phyloP scores from a whole-genome alignment of 2,888 invertebrate genomes.

The Meteorus colon region DNA sequence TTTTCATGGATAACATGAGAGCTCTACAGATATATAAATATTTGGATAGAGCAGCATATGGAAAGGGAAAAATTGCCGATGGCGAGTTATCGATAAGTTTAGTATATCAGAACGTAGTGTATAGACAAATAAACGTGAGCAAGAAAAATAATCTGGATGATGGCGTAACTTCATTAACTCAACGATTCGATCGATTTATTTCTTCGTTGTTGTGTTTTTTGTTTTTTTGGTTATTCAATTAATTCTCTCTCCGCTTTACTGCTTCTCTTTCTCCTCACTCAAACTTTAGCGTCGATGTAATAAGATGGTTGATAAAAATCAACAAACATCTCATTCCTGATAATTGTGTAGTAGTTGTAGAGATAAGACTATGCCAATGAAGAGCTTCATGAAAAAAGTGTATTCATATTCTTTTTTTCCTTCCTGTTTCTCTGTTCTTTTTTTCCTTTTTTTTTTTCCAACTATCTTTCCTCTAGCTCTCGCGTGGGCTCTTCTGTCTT shows the following conservation, averaged over 20 bases:
- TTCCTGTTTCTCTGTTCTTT: background rate
- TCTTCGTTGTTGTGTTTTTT: background rate
- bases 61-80: slow-evolving; percentile 11
- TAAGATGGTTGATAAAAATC: background rate
- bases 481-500: slow-evolving; percentile 1
- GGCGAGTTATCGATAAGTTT: slow-evolving; percentile 16
- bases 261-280: background rate
- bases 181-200: background rate
- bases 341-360: background rate
- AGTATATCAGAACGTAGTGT: background rate
- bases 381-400: background rate
- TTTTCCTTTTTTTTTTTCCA: background rate
- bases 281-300: background rate
- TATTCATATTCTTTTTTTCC: background rate
- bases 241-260: background rate
- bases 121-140: background rate
- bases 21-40: background rate
- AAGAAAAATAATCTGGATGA: slow-evolving; percentile 15
- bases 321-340: background rate
- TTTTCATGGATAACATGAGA: slow-evolving; percentile 16
- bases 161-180: slow-evolving; percentile 7
- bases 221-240: background rate
- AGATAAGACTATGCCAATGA: background rate
- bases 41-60: background rate
- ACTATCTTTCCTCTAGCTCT: background rate